phyloP scores from a whole-genome alignment of 2,888 invertebrate species.

The Maniola hyperantus region DNA sequence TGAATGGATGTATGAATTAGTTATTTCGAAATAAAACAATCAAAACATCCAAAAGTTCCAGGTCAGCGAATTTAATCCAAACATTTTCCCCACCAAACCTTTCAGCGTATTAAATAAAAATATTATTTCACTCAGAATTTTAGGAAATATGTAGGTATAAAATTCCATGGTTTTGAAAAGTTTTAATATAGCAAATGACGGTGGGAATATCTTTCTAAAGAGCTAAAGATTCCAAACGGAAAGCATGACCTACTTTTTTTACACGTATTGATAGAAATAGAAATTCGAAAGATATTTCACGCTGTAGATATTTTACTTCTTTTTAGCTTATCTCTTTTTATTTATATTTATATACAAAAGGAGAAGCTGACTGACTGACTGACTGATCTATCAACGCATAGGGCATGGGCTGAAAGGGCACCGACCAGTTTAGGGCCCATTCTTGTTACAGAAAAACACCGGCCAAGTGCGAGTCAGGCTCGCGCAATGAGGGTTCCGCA shows the following conservation, averaged over 20 bases:
- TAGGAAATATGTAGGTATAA: background rate
- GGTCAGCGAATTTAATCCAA: conserved; percentile 1
- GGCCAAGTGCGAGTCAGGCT: no score
- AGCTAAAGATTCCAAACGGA: conserved; percentile 9
- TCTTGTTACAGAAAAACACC: no score
- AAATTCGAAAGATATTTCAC: conserved; percentile 12
- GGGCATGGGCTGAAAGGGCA: no score
- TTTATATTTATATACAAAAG: no score
- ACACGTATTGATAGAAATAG: conserved; percentile 28
- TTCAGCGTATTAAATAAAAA: background rate
- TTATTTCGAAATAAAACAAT: background rate
- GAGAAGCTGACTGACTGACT: no score
- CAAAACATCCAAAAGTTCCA: background rate
- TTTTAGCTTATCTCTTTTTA: background rate
- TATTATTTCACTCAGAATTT: conserved; percentile 4
- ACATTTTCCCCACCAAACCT: background rate
- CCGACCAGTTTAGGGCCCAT: no score
- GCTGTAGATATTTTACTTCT: background rate
- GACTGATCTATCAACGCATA: no score
- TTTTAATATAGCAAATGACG: background rate
- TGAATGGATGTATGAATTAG: no score
- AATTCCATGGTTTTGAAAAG: background rate
- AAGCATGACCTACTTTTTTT: conserved; percentile 14
- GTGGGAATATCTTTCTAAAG: conserved; percentile 7
- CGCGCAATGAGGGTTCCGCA: no score